Evolutionary conservation across 2,797 vertebrate species (phyloP).

Genomic region (Rousettus madagascariensis): DNA sequence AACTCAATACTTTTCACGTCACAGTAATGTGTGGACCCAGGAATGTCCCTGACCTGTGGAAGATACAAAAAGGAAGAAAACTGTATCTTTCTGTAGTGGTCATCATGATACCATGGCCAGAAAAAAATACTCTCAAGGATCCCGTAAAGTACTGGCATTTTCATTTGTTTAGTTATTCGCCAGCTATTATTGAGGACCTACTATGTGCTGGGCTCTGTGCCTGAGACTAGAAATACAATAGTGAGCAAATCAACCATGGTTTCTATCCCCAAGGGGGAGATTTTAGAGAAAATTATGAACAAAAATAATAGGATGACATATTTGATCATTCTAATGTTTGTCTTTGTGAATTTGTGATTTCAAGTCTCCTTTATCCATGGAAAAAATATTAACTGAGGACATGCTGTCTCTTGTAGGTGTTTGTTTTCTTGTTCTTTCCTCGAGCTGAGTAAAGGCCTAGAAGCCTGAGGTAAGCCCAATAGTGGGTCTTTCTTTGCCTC

Average conservation of each 20-base stretch:
- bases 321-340: not conserved
- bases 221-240: not conserved
- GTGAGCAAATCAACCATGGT: not conserved
- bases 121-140: not conserved
- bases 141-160: not conserved
- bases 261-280: not conserved
- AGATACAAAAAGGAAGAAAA: not conserved
- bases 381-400: not conserved
- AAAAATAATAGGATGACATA: not conserved
- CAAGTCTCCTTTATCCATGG: not conserved
- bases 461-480: not conserved
- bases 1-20: not conserved
- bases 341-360: not conserved
- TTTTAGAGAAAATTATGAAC: not conserved
- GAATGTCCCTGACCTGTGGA: not conserved
- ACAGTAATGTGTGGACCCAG: not conserved
- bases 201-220: not conserved
- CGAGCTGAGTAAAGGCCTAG: not conserved
- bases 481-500: not conserved
- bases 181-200: not conserved
- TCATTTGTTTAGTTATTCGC: slow-evolving; percentile 21
- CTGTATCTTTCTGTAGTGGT: not conserved
- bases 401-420: not conserved
- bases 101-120: not conserved
- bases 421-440: not conserved